These are phyloP conservation scores for Andrena dorsata DNA, from an alignment of 2,888 invertebrate species.

Conservation along the genomic window DNA sequence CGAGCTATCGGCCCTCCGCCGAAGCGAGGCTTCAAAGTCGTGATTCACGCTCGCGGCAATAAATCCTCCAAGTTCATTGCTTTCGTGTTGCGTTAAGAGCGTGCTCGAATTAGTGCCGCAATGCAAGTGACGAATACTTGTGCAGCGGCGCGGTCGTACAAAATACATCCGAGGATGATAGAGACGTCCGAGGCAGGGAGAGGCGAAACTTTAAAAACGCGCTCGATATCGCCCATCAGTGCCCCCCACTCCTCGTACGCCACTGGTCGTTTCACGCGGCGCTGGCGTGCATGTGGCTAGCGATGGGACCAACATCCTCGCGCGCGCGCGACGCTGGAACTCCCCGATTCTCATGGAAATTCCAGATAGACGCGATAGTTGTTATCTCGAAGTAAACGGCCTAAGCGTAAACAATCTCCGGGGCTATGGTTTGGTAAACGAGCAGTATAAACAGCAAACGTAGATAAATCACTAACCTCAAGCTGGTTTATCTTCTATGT, in stretches of 20 bases:
- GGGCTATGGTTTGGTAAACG: neutral
- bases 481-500: too few species aligned
- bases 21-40: neutral
- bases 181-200: neutral
- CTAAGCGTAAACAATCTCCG: too few species aligned
- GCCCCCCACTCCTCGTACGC: constrained; percentile 20
- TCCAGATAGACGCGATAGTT: neutral
- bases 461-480: too few species aligned
- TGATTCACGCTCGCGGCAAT: constrained; percentile 1
- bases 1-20: constrained; percentile 4
- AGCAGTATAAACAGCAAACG: too few species aligned
- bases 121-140: neutral
- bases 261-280: constrained; percentile 50
- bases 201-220: constrained; percentile 25
- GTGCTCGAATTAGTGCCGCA: too few species aligned
- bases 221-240: constrained; percentile 18
- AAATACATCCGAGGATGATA: neutral
- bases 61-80: neutral
- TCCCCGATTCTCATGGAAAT: constrained; percentile 1
- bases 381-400: neutral
- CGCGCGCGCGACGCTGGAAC: neutral
- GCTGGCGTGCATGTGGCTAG: constrained; percentile 47
- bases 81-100: neutral
- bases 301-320: constrained; percentile 42
- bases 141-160: neutral